phyloP scores from a whole-genome alignment of 2,797 vertebrate genomes.

The Anolis apletophallus region DNA sequence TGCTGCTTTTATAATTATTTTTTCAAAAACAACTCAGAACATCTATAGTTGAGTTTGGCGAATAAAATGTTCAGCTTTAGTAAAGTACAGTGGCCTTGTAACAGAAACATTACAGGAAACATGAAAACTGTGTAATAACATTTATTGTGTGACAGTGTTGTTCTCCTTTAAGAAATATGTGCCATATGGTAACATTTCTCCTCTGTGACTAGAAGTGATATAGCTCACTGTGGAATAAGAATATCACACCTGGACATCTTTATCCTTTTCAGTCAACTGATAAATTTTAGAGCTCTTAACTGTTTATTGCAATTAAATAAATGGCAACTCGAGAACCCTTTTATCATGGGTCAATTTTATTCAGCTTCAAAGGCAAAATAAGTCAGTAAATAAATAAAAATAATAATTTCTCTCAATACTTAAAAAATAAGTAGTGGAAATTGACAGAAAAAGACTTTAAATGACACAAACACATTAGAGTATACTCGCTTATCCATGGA shows the following conservation, averaged over 20 bases:
- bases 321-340: not conserved
- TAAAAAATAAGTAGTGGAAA: not conserved
- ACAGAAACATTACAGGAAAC: not conserved
- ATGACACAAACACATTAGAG: too few species aligned
- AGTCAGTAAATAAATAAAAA: not conserved
- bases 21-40: not conserved
- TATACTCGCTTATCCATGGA: too few species aligned
- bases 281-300: constrained; percentile 42
- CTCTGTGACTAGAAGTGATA: accelerated
- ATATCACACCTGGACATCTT: constrained; percentile 31
- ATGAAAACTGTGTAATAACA: not conserved
- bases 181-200: constrained; percentile 52
- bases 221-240: constrained; percentile 6
- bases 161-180: constrained; percentile 26
- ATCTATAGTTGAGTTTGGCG: accelerated
- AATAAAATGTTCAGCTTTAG: not conserved
- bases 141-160: not conserved
- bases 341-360: not conserved
- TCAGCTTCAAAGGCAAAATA: constrained; percentile 17
- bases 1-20: not conserved
- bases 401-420: constrained; percentile 21
- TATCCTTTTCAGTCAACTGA: constrained; percentile 9
- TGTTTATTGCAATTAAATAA: constrained; percentile 16
- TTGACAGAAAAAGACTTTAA: too few species aligned
- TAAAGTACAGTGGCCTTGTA: not conserved